These are phyloP conservation scores for Adoxophyes honmai DNA, from an alignment of 1,140 invertebrate species.

Conservation along the genomic window DNA sequence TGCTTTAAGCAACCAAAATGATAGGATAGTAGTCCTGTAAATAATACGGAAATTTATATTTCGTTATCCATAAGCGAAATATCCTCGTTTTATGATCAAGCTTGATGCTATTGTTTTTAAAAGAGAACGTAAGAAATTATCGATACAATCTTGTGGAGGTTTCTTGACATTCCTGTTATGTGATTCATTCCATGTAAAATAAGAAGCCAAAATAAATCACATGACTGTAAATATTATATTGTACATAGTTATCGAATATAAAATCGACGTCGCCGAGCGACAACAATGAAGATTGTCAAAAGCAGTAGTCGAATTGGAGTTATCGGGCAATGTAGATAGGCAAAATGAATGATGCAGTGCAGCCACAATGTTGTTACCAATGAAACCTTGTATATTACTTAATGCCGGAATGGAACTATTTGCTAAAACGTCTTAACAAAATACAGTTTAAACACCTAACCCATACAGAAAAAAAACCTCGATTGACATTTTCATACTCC, in stretches of 20 bases:
- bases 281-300: conserved; percentile 30
- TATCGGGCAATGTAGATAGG: conserved; percentile 34
- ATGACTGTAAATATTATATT: conserved; percentile 67
- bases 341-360: conserved; percentile 33
- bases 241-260: conserved; percentile 64
- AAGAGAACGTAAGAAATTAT: conserved; percentile 25
- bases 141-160: conserved; percentile 53
- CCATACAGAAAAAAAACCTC: too few relatives aligned
- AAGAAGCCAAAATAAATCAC: conserved; percentile 53
- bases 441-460: too few relatives aligned
- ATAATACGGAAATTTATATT: conserved; percentile 49
- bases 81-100: conserved; percentile 41
- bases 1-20: conserved; percentile 43
- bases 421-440: too few relatives aligned
- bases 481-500: too few relatives aligned
- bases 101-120: conserved; percentile 59
- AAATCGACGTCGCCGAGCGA: conserved; percentile 59
- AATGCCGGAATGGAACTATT: neutral
- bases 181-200: conserved; percentile 69
- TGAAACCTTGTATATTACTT: conserved; percentile 15
- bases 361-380: conserved; percentile 50
- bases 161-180: conserved; percentile 68
- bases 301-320: conserved; percentile 23
- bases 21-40: conserved; percentile 49
- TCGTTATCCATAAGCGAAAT: conserved; percentile 50